These are phyloP conservation scores for Saccopteryx leptura DNA, from an alignment of 2,113 vertebrate genomes.

Conservation along the genomic window DNA sequence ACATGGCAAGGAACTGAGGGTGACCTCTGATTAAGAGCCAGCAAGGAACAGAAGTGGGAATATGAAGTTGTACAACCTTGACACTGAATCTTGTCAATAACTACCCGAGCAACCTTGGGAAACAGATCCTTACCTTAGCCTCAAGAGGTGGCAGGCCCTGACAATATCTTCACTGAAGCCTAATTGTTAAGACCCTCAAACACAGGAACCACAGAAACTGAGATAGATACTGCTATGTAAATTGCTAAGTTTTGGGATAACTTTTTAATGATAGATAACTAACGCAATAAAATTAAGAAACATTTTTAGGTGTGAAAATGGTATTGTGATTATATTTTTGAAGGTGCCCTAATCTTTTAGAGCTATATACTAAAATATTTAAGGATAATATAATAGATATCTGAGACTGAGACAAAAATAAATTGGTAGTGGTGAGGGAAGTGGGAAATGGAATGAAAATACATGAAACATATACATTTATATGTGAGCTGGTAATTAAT, in stretches of 20 bases:
- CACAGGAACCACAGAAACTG: not conserved
- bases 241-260: not conserved
- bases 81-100: not conserved
- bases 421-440: not conserved
- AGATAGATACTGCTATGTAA: not conserved
- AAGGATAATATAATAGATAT: constrained; percentile 13
- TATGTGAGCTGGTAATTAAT: not conserved
- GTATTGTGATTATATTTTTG: constrained; percentile 23
- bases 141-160: not conserved
- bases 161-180: not conserved
- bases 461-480: constrained; percentile 30
- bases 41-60: not conserved
- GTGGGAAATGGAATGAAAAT: not conserved
- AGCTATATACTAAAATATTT: constrained; percentile 47
- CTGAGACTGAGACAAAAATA: constrained; percentile 46
- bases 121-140: not conserved
- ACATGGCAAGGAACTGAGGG: not conserved
- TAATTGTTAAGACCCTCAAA: not conserved
- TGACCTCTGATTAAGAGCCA: not conserved
- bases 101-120: not conserved
- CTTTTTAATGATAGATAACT: constrained; percentile 19
- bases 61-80: not conserved
- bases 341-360: not conserved
- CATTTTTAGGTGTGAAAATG: constrained; percentile 38
- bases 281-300: not conserved